Evolutionary conservation across 1,140 invertebrate species (phyloP), one percentile per base, ranked within the genome.

Genomic region (Drosophila nigromelanica): DNA sequence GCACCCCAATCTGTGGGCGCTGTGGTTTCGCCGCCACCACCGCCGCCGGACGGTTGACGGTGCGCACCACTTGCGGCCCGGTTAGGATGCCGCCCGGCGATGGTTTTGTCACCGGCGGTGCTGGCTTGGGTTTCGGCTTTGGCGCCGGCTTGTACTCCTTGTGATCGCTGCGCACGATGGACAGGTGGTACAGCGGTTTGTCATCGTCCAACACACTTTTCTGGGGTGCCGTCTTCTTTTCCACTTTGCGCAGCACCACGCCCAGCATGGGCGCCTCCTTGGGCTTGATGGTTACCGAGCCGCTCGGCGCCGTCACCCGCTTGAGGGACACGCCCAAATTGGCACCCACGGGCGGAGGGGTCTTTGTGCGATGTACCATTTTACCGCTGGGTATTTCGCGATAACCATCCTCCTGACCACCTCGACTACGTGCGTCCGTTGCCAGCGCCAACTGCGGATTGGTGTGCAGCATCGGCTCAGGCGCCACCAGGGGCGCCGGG

Each of bases 151-250:
- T 82, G 50, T 86, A 73, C 27, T 91, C 89, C 70, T 90, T 91
- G 56, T 81, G 42, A 27, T 78, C 89, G 39, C 74, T 82, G 50
- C 90, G 90, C 14, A 91, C 89, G 43, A 91, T 91, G 0, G 90
- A 91, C 7, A 91, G 71, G 56, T 91, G 89, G 52, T 91, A 91
- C 1, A 91, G 56, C 0, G 90, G 90, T 6, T 91, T 90, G 43
- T 91, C 90, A 43, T 91, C 90, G 18, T 91, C 90, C n/a, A 91
- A 66, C 14, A 91, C 82, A 50, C 90, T 91, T 59, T 91, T 91
- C n/a, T 90, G 82, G 1, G 83, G 90, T 40, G 52, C 78, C 0
- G 42, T 42, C 50, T 91, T 91, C 56, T 80, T 89, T 14, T 91
- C 91, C 12, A 92, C 91, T 18, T 82, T 90, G 18, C 91, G 90